Conservation (phyloP, 2,113 vertebrate genomes). For the Proterorhinus semilunaris region DNA sequence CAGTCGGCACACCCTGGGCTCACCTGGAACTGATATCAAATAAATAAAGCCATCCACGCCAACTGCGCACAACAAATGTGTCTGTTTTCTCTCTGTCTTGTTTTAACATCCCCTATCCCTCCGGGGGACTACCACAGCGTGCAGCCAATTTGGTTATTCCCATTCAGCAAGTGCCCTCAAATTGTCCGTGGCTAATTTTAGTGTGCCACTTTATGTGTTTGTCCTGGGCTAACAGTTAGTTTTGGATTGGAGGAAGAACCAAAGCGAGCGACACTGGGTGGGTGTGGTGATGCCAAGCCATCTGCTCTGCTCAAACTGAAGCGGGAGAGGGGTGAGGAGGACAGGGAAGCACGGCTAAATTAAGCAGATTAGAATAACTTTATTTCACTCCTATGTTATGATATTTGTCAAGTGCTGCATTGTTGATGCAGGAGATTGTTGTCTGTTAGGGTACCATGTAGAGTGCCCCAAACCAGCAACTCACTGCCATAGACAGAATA, state of each 20-base stretch:
- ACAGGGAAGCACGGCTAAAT: constrained; percentile 18
- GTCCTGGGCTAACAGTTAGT: constrained; percentile 61
- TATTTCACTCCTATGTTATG: background rate
- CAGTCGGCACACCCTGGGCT: constrained; percentile 44
- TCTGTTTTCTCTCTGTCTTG: constrained; percentile 63
- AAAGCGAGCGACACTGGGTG: constrained; percentile 61
- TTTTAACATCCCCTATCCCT: constrained; percentile 65
- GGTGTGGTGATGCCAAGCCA: constrained; percentile 73
- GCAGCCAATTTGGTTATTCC: constrained; percentile 60
- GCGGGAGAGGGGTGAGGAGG: constrained; percentile 40
- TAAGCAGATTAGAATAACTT: constrained; percentile 12
- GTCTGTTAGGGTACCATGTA: constrained; percentile 41
- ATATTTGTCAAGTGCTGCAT: background rate
- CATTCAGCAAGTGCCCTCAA: constrained; percentile 50
- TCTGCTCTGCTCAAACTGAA: constrained; percentile 67
- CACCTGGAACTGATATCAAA: constrained; percentile 52
- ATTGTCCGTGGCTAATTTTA: constrained; percentile 64
- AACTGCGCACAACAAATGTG: constrained; percentile 65
- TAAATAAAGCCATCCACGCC: constrained; percentile 55
- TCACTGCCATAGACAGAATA: no score
- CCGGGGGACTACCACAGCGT: constrained; percentile 48
- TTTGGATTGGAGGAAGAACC: constrained; percentile 62
- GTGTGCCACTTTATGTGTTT: constrained; percentile 62
- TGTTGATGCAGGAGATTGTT: background rate
- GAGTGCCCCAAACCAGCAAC: constrained; percentile 22